Evolutionary conservation across 37 sponge, comb jelly and placozoan genomes (phyloP), one percentile per base, ranked within the genome.

Genomic region (Beroe forskalii): DNA sequence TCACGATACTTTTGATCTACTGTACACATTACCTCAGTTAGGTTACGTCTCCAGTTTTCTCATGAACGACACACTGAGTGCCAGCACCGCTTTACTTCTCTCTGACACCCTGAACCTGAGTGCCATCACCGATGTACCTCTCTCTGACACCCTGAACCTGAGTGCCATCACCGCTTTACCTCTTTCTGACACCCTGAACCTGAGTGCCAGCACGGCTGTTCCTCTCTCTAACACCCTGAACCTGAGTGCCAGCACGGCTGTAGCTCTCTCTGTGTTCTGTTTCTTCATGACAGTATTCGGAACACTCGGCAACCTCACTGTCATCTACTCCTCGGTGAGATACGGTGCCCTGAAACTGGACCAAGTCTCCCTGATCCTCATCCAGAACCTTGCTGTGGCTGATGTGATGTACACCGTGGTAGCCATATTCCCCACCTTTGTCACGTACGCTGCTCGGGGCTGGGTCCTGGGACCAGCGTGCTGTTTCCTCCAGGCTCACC

Each of bases 201-300:
- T n/a, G n/a, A n/a, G n/a, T n/a, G n/a, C n/a, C n/a, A n/a, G n/a
- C n/a, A n/a, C n/a, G n/a, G n/a, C n/a, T n/a, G n/a, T n/a, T n/a
- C n/a, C n/a, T n/a, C n/a, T n/a, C n/a, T 14, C 75, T 39, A 32
- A 32, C 8, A 3, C 8, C 22, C 75, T 72, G 75, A 37, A 72
- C 39, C 9, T 72, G 38, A 72, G 3, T 22, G 35, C 39, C 40
- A 20, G 39, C 35, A 36, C 31, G 30, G 75, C 35, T 6, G 30
- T 72, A 4, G 39, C 75, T 20, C 75, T 72, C 14, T 35, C 39
- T 33, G 30, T 72, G 39, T 72, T 72, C 39, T 72, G 75, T 33
- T 72, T 72, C 75, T 72, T 72, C 75, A 72, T 72, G 75, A 37
- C 39, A 28, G 1, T 72, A 28, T 72, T 72, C 40, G 75, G 75